These are phyloP conservation scores for Gonatopus flavifemur DNA, from an alignment of 1,140 invertebrate genomes.

Conservation along the genomic window DNA sequence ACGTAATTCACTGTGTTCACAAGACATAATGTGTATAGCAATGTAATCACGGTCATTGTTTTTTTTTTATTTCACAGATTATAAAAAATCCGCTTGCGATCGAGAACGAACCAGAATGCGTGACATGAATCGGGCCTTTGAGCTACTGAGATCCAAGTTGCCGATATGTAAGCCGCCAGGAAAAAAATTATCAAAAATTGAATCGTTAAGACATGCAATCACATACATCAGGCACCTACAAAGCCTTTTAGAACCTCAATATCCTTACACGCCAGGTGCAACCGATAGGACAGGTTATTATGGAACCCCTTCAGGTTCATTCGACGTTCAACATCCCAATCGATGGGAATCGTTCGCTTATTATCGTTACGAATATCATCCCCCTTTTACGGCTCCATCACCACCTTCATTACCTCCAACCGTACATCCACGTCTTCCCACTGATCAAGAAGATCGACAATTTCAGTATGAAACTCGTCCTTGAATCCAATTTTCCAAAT, in stretches of 20 bases:
- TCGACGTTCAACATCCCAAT: slow-evolving; percentile 42
- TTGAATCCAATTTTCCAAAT: no score
- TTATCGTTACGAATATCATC: slow-evolving; percentile 53
- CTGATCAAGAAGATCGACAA: slow-evolving; percentile 35
- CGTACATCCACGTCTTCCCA: slow-evolving; percentile 31
- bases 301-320: slow-evolving; percentile 21
- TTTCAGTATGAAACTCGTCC: slow-evolving; percentile 39
- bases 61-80: slow-evolving; percentile 63
- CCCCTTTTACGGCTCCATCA: slow-evolving; percentile 35
- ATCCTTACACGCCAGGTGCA: slow-evolving; percentile 35
- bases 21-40: no score
- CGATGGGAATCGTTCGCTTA: slow-evolving; percentile 53
- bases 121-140: slow-evolving; percentile 87
- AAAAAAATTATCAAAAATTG: slow-evolving; percentile 88
- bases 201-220: slow-evolving; percentile 80
- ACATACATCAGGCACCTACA: slow-evolving; percentile 79
- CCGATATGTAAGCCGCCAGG: slow-evolving; percentile 80
- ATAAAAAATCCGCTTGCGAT: slow-evolving; percentile 83
- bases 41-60: neutral
- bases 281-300: slow-evolving; percentile 35
- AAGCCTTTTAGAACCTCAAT: slow-evolving; percentile 60
- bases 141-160: slow-evolving; percentile 73
- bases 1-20: no score
- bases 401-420: slow-evolving; percentile 30
- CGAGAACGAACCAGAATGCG: slow-evolving; percentile 82